Evolutionary conservation across 1,140 invertebrate species (phyloP).

Genomic region (Ganaspis sp.): DNA sequence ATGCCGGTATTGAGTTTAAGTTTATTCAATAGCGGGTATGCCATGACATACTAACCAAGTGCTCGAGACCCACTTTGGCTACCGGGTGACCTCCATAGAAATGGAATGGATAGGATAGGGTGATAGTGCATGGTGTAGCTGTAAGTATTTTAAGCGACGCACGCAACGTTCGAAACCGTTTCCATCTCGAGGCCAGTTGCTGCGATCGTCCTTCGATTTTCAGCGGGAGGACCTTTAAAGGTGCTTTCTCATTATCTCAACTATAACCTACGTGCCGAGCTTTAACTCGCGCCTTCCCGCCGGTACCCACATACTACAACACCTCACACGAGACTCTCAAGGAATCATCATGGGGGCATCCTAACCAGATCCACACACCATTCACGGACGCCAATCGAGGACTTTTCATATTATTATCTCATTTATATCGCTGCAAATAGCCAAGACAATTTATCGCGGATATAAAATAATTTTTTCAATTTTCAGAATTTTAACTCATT

Average conservation of each 20-base stretch:
- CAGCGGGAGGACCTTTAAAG: constrained; percentile 57
- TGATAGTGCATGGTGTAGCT: constrained; percentile 65
- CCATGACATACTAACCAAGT: constrained; percentile 78
- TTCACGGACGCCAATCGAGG: constrained; percentile 9
- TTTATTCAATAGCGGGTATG: constrained; percentile 69
- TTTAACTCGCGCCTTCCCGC: background rate
- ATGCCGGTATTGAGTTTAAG: constrained; percentile 69
- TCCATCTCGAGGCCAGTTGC: constrained; percentile 45
- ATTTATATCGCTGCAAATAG: background rate
- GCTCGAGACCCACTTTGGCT: constrained; percentile 77
- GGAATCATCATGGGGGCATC: constrained; percentile 25
- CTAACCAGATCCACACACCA: background rate
- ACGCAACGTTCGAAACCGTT: constrained; percentile 47
- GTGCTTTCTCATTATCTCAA: constrained; percentile 23
- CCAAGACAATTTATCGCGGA: background rate
- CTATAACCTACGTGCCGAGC: constrained; percentile 11
- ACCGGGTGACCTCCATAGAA: constrained; percentile 74
- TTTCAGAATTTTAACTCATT: too few relatives aligned
- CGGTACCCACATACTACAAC: background rate
- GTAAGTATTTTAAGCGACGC: constrained; percentile 61
- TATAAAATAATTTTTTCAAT: too few relatives aligned
- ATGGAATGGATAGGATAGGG: constrained; percentile 67
- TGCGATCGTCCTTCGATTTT: constrained; percentile 59
- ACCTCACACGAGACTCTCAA: background rate
- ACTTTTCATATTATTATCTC: constrained; percentile 26